Base-by-base conservation (phyloP, 2,797 vertebrate species). In the Phoeniculus purpureus region DNA sequence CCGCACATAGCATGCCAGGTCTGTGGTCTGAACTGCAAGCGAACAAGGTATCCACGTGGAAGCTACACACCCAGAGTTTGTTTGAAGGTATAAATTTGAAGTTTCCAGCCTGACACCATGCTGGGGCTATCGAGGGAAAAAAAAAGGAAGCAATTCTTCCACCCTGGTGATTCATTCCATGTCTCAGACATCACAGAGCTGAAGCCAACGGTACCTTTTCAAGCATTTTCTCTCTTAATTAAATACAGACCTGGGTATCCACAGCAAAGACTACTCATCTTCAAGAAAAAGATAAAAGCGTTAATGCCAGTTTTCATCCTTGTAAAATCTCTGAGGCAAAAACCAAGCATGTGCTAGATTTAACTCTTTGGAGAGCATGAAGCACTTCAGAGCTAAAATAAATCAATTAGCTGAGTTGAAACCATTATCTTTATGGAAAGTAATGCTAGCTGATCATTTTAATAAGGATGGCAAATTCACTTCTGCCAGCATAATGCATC, bases 391-490 rank as follows among this genome's bases (percentile, higher is more conserved):
- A 37, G 52, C 17, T 78, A 27, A 92, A 86, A 82, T 22, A 84
- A 84, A 90, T 86, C 26, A 40, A 26, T 87, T 87, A 54, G 54
- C 23, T 55, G 55, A 88, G 51, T 31, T 81, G 72, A 92, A 92
- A 81, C 77, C 7, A 67, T 80, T 77, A 68, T 45, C 68, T 88
- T 73, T 50, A 61, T 60, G 54, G 47, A 79, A 94, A 80, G 29
- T 70, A 89, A 91, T 52, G 27, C 55, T 82, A 89, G 45, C 7
- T 91, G 91, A 83, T 87, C 56, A 85, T 92, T 95, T 92, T 91
- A n/a, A 55, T 90, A 91, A 68, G 25, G 75, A 77, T 56, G 62
- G 86, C 26, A 88, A 91, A 88, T 87, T 92, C 61, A 86, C 15
- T 90, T 90, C 55, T 91, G 81, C 67, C 27, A 84, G 37, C 9